A percentile compares a stretch with the other conserved stretches of the same genome.
phyloP scores from a whole-genome alignment of 2,113 vertebrate species.

The Vidua macroura region DNA sequence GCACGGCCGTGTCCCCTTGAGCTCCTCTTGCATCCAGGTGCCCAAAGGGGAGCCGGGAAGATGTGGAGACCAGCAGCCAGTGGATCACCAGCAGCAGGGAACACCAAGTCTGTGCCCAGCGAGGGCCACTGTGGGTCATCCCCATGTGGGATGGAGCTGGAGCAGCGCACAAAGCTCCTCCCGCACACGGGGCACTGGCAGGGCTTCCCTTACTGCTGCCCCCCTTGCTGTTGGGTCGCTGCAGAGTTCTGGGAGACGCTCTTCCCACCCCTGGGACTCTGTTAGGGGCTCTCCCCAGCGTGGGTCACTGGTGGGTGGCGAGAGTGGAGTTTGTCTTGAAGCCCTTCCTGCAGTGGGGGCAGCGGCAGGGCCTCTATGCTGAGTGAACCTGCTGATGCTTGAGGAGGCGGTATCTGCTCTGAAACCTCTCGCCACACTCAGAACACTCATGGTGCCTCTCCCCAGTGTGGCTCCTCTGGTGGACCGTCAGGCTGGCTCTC shows the following conservation, averaged over 20 bases:
- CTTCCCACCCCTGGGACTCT: neutral
- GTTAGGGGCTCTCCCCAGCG: neutral
- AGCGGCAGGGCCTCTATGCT: too few relatives aligned
- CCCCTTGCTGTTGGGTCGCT: neutral
- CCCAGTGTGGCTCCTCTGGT: too few relatives aligned
- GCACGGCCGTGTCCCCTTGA: too few relatives aligned
- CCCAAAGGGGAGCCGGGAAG: too few relatives aligned
- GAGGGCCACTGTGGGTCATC: neutral
- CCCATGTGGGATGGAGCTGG: neutral
- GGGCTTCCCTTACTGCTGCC: neutral
- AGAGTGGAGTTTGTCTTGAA: too few relatives aligned
- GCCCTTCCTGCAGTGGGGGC: too few relatives aligned
- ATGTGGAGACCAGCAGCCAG: too few relatives aligned
- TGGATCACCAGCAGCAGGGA: neutral
- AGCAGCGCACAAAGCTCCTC: neutral
- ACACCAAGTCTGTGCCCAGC: neutral
- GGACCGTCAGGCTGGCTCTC: neutral
- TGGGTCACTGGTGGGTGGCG: neutral
- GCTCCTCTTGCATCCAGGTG: too few relatives aligned
- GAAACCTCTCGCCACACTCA: too few relatives aligned
- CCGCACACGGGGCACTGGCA: accelerated
- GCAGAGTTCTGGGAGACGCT: neutral
- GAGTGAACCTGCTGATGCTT: too few relatives aligned
- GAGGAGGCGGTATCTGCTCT: too few relatives aligned
- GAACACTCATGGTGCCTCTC: too few relatives aligned